Base-by-base conservation (phyloP, 2,113 vertebrate species). In the Dolichotis patagonum region DNA sequence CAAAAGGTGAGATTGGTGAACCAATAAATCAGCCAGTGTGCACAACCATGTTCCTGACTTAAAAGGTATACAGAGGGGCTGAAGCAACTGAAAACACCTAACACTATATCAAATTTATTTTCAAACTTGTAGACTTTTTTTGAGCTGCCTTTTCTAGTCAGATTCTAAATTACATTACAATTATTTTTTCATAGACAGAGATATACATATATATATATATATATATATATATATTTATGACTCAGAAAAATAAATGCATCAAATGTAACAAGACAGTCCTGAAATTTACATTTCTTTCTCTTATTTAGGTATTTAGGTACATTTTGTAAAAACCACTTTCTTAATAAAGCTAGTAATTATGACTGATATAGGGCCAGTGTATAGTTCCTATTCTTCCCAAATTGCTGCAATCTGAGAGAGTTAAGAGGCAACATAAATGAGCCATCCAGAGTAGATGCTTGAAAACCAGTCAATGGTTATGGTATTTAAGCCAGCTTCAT, bases 181-280 rank as follows among this genome's bases (percentile, higher is more conserved):
- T 86, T 19, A 30, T 84, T 30, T 80, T 63, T 71, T 1, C n/a
- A 67, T 22, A 5, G 60, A 22, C 6, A 35, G 1, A 78, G 2
- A 54, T 3, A 30, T n/a, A n/a, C n/a, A n/a, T n/a, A n/a, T n/a
- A n/a, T n/a, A n/a, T n/a, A n/a, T n/a, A n/a, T n/a, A n/a, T n/a
- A n/a, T n/a, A n/a, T n/a, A n/a, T n/a, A 86, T 3, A 41, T 1
- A 54, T 60, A 75, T 30, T 73, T 54, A 63, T 43, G 12, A 12
- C 10, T 69, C 85, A 88, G 6, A 38, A 85, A 93, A 94, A 88
- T 93, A 93, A 91, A 80, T 63, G 1, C 35, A 58, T 63, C 19
- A 69, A 46, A 9, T 92, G 71, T 63, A 82, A 1, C 8, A 94
- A 73, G 71, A 82, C 9, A 88, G 1, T 85, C 1, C 32, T 86